Conservation (phyloP, 92 coral and sea anemone species). For the Palythoa grandis region DNA sequence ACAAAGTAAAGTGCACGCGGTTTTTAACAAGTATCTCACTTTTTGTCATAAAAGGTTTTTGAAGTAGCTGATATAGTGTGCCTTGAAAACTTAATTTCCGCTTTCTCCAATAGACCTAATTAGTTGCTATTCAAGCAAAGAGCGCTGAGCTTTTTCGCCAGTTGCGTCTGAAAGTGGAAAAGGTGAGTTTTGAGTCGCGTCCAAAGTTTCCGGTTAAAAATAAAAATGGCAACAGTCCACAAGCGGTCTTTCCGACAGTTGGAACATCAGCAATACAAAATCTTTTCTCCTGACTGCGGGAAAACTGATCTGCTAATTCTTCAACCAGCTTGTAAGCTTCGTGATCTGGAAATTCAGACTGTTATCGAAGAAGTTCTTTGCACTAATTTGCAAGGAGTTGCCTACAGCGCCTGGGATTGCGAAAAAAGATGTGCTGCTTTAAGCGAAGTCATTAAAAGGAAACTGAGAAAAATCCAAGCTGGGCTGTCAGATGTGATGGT, state of each 20-base stretch:
- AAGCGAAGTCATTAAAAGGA: constrained; percentile 73
- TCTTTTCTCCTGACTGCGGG: constrained; percentile 19
- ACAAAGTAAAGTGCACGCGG: background rate
- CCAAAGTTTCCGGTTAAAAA: background rate
- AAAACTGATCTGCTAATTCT: constrained; percentile 67
- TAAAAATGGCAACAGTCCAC: constrained; percentile 22
- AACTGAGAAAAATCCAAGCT: constrained; percentile 46
- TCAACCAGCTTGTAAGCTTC: constrained; percentile 91
- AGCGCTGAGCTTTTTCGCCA: constrained; percentile 6
- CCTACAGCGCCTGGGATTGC: constrained; percentile 74
- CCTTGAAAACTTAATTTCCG: constrained; percentile 45
- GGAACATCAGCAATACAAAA: background rate
- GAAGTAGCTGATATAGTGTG: constrained; percentile 39
- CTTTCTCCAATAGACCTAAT: constrained; percentile 31
- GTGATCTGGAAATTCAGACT: constrained; percentile 79
- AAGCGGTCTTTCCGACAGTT: constrained; percentile 27
- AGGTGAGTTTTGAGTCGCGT: background rate
- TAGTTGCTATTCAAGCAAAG: constrained; percentile 39
- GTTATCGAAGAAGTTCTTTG: constrained; percentile 75
- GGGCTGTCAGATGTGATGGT: constrained; percentile 65
- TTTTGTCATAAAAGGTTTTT: constrained; percentile 14
- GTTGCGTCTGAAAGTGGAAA: background rate
- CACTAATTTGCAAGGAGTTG: constrained; percentile 66
- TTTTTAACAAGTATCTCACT: constrained; percentile 16
- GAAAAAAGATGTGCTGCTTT: constrained; percentile 76